A percentile compares a stretch with the other conserved stretches of the same genome.
These are phyloP conservation scores for Mallotus villosus DNA, from an alignment of 2,797 vertebrate species.

Conservation along the genomic window DNA sequence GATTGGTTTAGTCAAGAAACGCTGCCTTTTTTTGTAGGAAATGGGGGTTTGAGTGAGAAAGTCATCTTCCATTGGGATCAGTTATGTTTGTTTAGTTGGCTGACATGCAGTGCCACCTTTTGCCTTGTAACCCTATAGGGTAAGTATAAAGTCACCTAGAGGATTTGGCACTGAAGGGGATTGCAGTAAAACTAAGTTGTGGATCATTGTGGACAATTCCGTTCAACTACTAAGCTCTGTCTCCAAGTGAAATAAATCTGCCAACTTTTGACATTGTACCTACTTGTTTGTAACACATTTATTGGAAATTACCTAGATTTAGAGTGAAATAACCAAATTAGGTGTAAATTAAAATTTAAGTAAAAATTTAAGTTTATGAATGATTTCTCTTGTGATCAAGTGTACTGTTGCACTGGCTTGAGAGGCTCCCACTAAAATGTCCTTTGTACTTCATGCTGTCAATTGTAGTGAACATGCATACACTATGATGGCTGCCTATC, in stretches of 20 bases:
- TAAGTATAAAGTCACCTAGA: slow-evolving; percentile 55
- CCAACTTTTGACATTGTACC: slow-evolving; percentile 50
- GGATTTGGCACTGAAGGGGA: slow-evolving; percentile 30
- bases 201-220: slow-evolving; percentile 25
- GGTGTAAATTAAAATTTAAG: slow-evolving; percentile 36
- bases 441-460: slow-evolving; percentile 30
- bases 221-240: slow-evolving; percentile 16
- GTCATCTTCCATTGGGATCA: slow-evolving; percentile 45
- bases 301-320: slow-evolving; percentile 41
- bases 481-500: slow-evolving; percentile 18
- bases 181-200: slow-evolving; percentile 39
- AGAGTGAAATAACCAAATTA: slow-evolving; percentile 37
- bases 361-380: slow-evolving; percentile 30
- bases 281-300: slow-evolving; percentile 56
- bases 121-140: slow-evolving; percentile 60
- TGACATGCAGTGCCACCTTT: slow-evolving; percentile 53
- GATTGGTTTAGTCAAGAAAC: slow-evolving; percentile 49
- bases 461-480: slow-evolving; percentile 42
- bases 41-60: slow-evolving; percentile 33
- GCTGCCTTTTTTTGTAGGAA: slow-evolving; percentile 53
- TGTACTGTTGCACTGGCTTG: slow-evolving; percentile 33
- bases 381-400: slow-evolving; percentile 31
- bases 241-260: slow-evolving; percentile 47
- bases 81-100: slow-evolving; percentile 51
- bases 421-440: slow-evolving; percentile 25